phyloP scores from a whole-genome alignment of 2,888 invertebrate genomes.

The Netelia melanura region DNA sequence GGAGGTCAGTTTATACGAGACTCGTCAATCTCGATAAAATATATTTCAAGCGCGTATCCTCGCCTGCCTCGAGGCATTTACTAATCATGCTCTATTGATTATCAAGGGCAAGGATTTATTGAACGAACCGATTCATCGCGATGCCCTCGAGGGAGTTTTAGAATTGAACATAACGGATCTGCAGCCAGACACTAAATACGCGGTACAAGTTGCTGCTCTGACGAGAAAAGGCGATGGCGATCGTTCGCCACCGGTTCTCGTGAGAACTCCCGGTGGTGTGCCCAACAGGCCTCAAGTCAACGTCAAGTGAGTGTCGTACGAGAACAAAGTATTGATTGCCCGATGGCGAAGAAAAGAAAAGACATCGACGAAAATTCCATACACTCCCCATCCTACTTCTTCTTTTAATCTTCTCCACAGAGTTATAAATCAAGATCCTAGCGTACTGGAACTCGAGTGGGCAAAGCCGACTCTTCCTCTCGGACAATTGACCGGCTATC shows the following conservation, averaged over 20 bases:
- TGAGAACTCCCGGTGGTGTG: conserved; percentile 97
- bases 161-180: conserved; percentile 95
- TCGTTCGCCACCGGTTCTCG: conserved; percentile 93
- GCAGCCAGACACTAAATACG: conserved; percentile 98
- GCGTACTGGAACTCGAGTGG: conserved; percentile 97
- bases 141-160: conserved; percentile 92
- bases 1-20: conserved; percentile 86
- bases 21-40: too few species aligned
- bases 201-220: conserved; percentile 97
- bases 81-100: conserved; percentile 44
- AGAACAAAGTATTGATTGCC: too few species aligned
- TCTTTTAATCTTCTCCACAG: conserved; percentile 85
- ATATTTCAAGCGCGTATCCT: too few species aligned
- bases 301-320: conserved; percentile 88
- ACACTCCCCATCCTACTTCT: neutral
- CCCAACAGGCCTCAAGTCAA: conserved; percentile 93
- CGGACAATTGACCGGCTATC: conserved; percentile 94
- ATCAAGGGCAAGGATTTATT: conserved; percentile 89
- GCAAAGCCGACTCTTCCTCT: conserved; percentile 94
- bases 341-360: too few species aligned
- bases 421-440: conserved; percentile 93
- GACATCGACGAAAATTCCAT: neutral
- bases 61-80: neutral
- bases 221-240: conserved; percentile 99
- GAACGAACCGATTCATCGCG: conserved; percentile 94